Conservation (phyloP, 2,888 invertebrate species). For the Agriopis leucophaearia region DNA sequence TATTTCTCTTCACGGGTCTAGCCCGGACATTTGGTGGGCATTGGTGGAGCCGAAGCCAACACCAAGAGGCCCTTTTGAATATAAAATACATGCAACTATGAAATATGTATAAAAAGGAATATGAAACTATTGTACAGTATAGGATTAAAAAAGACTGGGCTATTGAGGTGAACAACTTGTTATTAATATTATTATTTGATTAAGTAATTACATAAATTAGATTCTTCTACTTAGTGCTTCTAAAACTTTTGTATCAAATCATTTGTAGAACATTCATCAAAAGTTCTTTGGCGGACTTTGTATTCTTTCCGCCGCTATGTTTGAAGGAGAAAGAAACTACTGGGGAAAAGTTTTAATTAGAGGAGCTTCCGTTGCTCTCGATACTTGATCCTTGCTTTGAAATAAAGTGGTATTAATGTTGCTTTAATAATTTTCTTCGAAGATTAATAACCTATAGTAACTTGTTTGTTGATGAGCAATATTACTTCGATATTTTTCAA, state of each 20-base stretch:
- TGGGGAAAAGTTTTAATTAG: constrained; percentile 30
- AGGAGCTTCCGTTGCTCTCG: constrained; percentile 10
- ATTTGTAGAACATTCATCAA: constrained; percentile 19
- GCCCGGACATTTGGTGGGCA: too few species aligned
- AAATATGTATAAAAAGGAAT: too few species aligned
- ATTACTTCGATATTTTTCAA: neutral
- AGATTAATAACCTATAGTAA: neutral
- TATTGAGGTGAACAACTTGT: too few species aligned
- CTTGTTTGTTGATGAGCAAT: constrained; percentile 2
- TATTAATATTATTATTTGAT: too few species aligned
- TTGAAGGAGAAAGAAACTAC: constrained; percentile 14
- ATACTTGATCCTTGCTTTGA: constrained; percentile 28
- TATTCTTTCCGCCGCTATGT: constrained; percentile 15
- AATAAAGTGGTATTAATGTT: constrained; percentile 23
- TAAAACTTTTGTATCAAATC: constrained; percentile 18
- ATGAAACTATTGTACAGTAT: too few species aligned
- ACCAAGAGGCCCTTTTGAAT: too few species aligned
- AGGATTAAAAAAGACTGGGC: too few species aligned
- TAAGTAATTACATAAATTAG: neutral
- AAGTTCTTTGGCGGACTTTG: constrained; percentile 11
- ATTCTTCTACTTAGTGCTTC: neutral
- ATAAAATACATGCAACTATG: too few species aligned
- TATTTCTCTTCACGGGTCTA: too few species aligned
- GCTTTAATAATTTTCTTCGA: constrained; percentile 22
- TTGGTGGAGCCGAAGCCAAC: too few species aligned